Base-by-base conservation (phyloP, 2,797 vertebrate species). In the Carduelis carduelis region DNA sequence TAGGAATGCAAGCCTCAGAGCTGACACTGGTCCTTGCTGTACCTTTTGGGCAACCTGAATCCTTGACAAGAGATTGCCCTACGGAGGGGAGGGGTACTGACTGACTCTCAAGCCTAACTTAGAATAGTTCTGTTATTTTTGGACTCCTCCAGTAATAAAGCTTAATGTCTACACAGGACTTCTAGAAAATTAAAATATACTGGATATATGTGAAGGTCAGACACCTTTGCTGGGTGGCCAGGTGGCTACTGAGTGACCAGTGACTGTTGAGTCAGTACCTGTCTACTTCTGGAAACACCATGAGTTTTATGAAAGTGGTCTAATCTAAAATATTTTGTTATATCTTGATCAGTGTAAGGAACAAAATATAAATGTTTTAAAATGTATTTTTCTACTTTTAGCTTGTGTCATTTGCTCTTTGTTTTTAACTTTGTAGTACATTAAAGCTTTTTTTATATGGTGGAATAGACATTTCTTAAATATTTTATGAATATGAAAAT, bases 361-460 rank as follows among this genome's bases (percentile, higher is more conserved):
- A 93, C 93, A 96, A 90, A 87, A 43, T 92, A 95, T 81, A 89
- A 96, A 92, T 89, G 93, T 95, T 87, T 96, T 93, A 83, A 57
- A 72, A 52, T 96, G 94, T 97, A 97, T 97, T 98, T 97, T 98
- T 98, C 97, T 98, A 98, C 95, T 97, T 94, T 88, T 96, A 93
- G 87, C 96, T 97, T 94, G 80, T 96, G 89, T 97, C 91, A 86
- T 97, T 97, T 95, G 92, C 93, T 95, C 96, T 96, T 96, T 95
- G 85, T 95, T 96, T 97, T 97, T 90, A 82, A 88, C 90, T 89
- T 96, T 97, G 91, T 97, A 97, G 89, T 93, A 87, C 95, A 97
- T 97, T 96, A 97, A 97, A 97, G 93, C 69, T 93, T 97, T 97
- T 97, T 97, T 97, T 97, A 97, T 97, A 97, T 96, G 96, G 96